Evolutionary conservation across 2,888 invertebrate species (phyloP), one percentile per base, ranked within the genome.

Genomic region (Euspilapteryx auroguttella): DNA sequence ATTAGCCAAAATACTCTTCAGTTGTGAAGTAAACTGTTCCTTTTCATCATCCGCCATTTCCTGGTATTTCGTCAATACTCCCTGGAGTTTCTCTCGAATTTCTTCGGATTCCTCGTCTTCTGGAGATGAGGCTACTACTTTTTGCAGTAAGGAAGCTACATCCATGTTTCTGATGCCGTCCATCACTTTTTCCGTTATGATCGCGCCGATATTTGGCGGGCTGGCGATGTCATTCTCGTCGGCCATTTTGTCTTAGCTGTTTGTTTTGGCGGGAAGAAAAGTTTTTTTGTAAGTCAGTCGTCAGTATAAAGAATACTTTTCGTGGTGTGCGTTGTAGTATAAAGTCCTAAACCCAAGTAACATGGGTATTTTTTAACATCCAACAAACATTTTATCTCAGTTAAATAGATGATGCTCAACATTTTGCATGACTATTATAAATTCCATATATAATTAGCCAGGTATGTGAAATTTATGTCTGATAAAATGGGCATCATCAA

Each of bases 141-240:
- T 68, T 35, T 64, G 49, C 0, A 71, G 34, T 2, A 65, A 44
- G 1, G 48, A 45, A 30, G 64, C 30, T 0, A 73, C 40, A 28
- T 75, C 71, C 42, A 65, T 50, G 24, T 63, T 64, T 36, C 54
- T 40, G 2, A 75, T 48, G 2, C 59, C 51, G 9, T 69, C 62
- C 0, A 51, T 34, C 1, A 73, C 30, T 35, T 68, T 56, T 4
- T 59, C 53, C 6, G 47, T 48, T 14, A 73, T 52, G 0, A 48
- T 41, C 4, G 44, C 47, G 1, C 57, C 63, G 1, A 73, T 32
- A 46, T 12, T 24, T 3, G 44, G 37, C 3, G 36, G 21, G 6
- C 38, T 39, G 6, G 30, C 39, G 12, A 32, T 35, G 38, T 25
- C 11, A 21, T 32, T 37, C 25, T 26, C 33, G 30, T 44, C 54